phyloP scores from a whole-genome alignment of 1,140 invertebrate species.

The Pseudomyrmex sp. region DNA sequence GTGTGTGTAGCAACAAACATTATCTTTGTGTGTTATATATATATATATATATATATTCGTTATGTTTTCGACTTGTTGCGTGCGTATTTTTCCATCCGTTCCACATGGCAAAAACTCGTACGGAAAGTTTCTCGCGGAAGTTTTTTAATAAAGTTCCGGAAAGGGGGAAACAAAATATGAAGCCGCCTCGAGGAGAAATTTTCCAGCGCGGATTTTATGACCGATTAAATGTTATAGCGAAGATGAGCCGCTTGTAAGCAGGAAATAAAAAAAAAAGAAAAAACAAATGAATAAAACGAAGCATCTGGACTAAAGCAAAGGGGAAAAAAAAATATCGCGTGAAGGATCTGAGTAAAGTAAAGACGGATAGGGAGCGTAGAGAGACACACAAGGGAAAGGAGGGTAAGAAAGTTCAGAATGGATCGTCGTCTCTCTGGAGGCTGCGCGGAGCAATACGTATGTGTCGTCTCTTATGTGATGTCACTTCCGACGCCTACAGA shows the following conservation, averaged over 20 bases:
- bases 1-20: background rate
- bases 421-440: conserved; percentile 65
- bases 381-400: background rate
- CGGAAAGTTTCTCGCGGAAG: background rate
- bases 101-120: background rate
- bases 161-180: background rate
- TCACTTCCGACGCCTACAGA: conserved; percentile 75
- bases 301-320: background rate
- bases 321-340: background rate
- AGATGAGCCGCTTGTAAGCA: conserved; percentile 31
- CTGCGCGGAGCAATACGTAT: conserved; percentile 39
- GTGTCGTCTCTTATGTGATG: conserved; percentile 67
- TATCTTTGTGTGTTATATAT: background rate
- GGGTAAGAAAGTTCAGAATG: conserved; percentile 41
- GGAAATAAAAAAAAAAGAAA: background rate
- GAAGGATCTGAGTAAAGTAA: background rate
- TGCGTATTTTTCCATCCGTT: background rate
- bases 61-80: background rate
- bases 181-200: background rate
- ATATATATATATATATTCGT: background rate
- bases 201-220: conserved; percentile 54
- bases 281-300: background rate
- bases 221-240: conserved; percentile 52
- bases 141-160: conserved; percentile 54
- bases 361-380: conserved; percentile 11